phyloP scores from a whole-genome alignment of 2,888 invertebrate genomes.

The Sinopyrophorus schimmeli region DNA sequence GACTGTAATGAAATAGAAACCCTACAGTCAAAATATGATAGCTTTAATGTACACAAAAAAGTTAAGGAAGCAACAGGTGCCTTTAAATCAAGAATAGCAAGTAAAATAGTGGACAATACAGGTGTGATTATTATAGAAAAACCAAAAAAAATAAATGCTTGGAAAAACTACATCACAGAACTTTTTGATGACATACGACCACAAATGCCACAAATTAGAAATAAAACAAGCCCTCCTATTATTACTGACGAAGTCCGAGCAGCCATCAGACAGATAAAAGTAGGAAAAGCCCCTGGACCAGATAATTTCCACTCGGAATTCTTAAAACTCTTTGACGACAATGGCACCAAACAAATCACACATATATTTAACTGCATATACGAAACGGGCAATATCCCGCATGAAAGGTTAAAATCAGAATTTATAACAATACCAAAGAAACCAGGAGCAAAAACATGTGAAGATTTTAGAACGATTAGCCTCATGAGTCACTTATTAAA shows the following conservation, averaged over 20 bases:
- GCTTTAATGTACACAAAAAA: conserved; percentile 1
- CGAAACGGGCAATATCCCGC: conserved; percentile 4
- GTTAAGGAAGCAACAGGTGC: neutral
- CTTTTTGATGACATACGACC: neutral
- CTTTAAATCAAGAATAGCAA: neutral
- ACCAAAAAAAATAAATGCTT: neutral
- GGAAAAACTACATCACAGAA: conserved; percentile 1
- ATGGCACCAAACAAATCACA: neutral
- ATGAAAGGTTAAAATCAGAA: conserved; percentile 15
- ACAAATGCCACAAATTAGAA: neutral
- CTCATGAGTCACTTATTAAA: conserved; percentile 35
- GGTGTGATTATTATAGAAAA: neutral
- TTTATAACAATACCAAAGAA: conserved; percentile 27
- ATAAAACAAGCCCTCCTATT: conserved; percentile 1
- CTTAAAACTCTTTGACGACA: neutral
- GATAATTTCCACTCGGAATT: neutral
- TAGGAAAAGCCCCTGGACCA: neutral
- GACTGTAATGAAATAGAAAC: conserved; percentile 1
- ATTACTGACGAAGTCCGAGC: neutral
- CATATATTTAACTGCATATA: conserved; percentile 12
- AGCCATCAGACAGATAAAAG: neutral
- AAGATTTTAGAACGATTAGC: conserved; percentile 30
- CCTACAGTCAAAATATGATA: neutral
- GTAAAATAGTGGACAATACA: neutral
- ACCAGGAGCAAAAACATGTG: conserved; percentile 26